Evolutionary conservation across 2,113 vertebrate species (phyloP).

Genomic region (Hyperoodon ampullatus): DNA sequence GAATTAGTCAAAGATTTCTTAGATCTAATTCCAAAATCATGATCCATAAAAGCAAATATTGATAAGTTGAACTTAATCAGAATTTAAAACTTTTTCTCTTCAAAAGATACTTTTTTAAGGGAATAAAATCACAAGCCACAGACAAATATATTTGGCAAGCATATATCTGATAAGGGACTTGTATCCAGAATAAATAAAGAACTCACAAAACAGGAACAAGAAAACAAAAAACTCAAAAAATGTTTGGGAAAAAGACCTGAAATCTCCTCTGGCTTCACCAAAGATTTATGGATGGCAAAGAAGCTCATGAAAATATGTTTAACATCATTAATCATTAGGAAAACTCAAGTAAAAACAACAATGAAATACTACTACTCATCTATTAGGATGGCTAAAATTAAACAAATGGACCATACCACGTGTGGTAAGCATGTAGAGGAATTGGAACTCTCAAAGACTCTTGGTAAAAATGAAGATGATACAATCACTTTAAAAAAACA

Average conservation of each 20-base stretch:
- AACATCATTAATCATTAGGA: neutral
- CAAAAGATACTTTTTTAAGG: neutral
- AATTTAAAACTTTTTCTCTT: neutral
- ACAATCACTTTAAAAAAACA: neutral
- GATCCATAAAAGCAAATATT: neutral
- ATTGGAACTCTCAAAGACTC: neutral
- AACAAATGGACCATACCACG: neutral
- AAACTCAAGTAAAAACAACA: neutral
- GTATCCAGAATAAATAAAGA: slow-evolving; percentile 31
- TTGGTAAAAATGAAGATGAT: slow-evolving; percentile 6
- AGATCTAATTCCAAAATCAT: neutral
- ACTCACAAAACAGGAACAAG: neutral
- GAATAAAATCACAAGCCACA: neutral
- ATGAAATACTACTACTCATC: neutral
- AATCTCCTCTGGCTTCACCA: neutral
- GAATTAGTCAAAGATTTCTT: slow-evolving; percentile 8
- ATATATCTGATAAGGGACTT: neutral
- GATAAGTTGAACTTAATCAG: neutral
- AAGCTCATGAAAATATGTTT: neutral
- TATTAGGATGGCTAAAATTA: slow-evolving; percentile 26
- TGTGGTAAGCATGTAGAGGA: neutral
- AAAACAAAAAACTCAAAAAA: neutral
- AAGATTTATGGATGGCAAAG: slow-evolving; percentile 15
- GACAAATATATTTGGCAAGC: neutral
- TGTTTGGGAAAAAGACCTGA: neutral